Evolutionary conservation across 2,888 invertebrate genomes (phyloP), one percentile per base, ranked within the genome.

Genomic region (Drosophila macrothrix): DNA sequence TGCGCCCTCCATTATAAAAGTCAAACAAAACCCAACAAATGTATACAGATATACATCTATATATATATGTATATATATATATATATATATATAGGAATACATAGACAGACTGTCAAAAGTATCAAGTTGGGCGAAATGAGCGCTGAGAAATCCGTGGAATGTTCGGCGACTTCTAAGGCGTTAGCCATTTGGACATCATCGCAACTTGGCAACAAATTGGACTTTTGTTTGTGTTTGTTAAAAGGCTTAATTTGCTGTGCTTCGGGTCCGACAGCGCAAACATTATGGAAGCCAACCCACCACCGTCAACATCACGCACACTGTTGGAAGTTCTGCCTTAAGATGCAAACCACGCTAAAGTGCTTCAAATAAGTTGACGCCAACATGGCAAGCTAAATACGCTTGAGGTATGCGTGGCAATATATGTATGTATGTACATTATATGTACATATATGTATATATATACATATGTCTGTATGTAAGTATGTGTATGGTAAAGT

Each of bases 211-310:
- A 90, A 90, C 85, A 85, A 85, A 90, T 85, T 85, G 78, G 90
- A 85, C 81, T 90, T 85, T 85, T 86, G 90, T 86, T 86, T 86
- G 87, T 86, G 88, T 90, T 86, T 86, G 89, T 71, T 88, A 86
- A 86, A 86, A 90, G 90, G 89, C 85, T 86, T 86, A 86, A 86
- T 90, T 86, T 86, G 89, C 88, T 86, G 90, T 86, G 86, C 77
- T 78, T 85, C 70, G 71, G 86, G 73, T 78, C 70, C 69, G 79
- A 76, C 67, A 63, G 68, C 56, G 85, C 78, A 76, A 82, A 90
- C 80, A 80, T 85, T 90, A 85, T 90, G 81, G 67, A 71, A 71
- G 78, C 54, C 55, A 19, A 43, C 25, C 37, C 35, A 29, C 37
- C 25, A 28, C 14, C 46, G 25, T 4, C 55, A 31, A 39, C 41